phyloP scores from a whole-genome alignment of 2,888 invertebrate species.

The Nebria salina region DNA sequence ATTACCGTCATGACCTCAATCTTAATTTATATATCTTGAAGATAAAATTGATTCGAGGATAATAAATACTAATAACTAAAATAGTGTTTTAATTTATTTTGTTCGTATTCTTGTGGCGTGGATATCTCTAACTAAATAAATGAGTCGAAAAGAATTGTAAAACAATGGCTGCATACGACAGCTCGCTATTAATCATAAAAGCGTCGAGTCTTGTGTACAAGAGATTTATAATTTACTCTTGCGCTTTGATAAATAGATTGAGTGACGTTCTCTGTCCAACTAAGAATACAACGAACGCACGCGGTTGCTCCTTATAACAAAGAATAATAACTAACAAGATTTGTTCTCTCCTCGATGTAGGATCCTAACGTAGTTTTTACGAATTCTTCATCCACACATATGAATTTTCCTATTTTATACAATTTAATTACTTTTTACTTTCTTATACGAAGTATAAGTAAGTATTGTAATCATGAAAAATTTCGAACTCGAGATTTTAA shows the following conservation, averaged over 20 bases:
- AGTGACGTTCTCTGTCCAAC: slow-evolving; percentile 40
- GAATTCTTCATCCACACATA: background rate
- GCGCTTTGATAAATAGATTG: slow-evolving; percentile 46
- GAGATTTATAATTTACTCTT: slow-evolving; percentile 43
- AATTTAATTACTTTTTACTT: no score
- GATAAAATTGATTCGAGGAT: no score
- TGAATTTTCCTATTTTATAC: background rate
- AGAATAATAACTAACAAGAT: slow-evolving; percentile 34
- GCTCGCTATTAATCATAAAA: slow-evolving; percentile 40
- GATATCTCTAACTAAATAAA: slow-evolving; percentile 42
- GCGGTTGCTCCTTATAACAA: background rate
- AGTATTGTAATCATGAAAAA: no score
- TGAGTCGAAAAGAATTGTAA: slow-evolving; percentile 27
- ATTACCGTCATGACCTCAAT: no score
- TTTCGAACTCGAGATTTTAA: no score
- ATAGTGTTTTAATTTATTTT: background rate
- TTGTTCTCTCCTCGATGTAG: slow-evolving; percentile 5
- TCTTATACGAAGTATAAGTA: no score
- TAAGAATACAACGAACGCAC: slow-evolving; percentile 27
- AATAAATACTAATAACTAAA: no score
- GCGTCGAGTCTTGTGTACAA: background rate
- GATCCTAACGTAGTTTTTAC: background rate
- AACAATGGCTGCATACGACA: slow-evolving; percentile 42
- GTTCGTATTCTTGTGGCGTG: slow-evolving; percentile 19
- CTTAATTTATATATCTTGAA: no score